Evolutionary conservation across 2,113 vertebrate genomes (phyloP).

Genomic region (Dipodomys merriami): DNA sequence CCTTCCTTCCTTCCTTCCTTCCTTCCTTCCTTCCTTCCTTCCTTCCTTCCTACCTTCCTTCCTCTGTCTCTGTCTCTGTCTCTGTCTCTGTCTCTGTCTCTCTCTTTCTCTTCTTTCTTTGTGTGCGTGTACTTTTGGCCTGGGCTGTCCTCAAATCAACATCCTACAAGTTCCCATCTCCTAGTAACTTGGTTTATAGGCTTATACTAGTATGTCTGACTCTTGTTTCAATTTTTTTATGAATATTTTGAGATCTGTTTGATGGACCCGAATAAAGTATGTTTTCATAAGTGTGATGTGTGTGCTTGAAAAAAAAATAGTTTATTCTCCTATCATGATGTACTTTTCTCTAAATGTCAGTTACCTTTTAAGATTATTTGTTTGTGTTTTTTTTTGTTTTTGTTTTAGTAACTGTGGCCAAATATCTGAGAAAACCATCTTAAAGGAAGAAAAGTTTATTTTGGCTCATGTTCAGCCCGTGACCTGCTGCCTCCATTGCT

Average conservation of each 20-base stretch:
- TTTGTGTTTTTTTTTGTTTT: neutral
- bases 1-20: no score
- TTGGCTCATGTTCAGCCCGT: neutral
- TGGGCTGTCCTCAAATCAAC: no score
- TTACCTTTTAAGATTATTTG: neutral
- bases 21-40: no score
- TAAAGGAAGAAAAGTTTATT: neutral
- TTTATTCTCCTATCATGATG: neutral
- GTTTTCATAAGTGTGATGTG: neutral
- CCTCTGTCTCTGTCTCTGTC: no score
- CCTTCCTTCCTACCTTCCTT: no score
- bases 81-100: no score
- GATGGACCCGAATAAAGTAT: neutral
- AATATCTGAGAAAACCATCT: neutral
- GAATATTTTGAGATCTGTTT: constrained; percentile 28
- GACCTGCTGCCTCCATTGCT: neutral
- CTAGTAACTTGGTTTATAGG: no score
- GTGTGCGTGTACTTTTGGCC: no score
- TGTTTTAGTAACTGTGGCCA: neutral
- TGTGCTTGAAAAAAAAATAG: constrained; percentile 42
- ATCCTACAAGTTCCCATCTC: no score
- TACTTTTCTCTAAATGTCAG: neutral
- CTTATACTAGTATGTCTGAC: no score
- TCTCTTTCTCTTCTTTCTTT: no score
- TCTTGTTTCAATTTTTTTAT: neutral